phyloP scores from a whole-genome alignment of 53 echinoderm and acorn worm species.

The Zoroaster sp. region DNA sequence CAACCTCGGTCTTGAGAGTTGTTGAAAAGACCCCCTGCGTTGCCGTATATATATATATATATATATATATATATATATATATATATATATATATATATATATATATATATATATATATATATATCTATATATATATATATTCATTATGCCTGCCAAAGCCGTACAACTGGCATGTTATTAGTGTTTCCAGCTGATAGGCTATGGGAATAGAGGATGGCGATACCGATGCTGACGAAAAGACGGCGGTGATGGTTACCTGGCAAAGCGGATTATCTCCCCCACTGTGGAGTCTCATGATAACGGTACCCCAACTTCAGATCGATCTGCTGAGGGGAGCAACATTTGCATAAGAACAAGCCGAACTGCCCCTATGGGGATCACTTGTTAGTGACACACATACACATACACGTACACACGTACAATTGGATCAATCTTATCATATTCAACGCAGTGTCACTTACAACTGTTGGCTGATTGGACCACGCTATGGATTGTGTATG shows the following conservation, averaged over 20 bases:
- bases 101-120: too few species aligned
- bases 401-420: too few species aligned
- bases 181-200: background rate
- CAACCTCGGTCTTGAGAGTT: background rate
- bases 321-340: conserved; percentile 9
- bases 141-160: conserved; percentile 15
- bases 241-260: background rate
- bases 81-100: too few species aligned
- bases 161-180: background rate
- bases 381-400: conserved; percentile 5
- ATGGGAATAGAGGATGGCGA: background rate
- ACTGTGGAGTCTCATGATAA: background rate
- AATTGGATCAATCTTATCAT: conserved; percentile 1
- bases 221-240: background rate
- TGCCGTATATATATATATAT: too few species aligned
- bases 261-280: conserved; percentile 20
- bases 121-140: too few species aligned
- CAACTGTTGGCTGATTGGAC: background rate
- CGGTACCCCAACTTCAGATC: background rate
- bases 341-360: conserved; percentile 27
- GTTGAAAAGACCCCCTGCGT: conserved; percentile 1
- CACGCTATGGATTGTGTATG: background rate
- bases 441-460: background rate
- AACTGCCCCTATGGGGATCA: background rate
- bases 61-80: too few species aligned